Evolutionary conservation across 2,113 vertebrate species (phyloP), one percentile per base, ranked within the genome.

Genomic region (Mesitornis unicolor): DNA sequence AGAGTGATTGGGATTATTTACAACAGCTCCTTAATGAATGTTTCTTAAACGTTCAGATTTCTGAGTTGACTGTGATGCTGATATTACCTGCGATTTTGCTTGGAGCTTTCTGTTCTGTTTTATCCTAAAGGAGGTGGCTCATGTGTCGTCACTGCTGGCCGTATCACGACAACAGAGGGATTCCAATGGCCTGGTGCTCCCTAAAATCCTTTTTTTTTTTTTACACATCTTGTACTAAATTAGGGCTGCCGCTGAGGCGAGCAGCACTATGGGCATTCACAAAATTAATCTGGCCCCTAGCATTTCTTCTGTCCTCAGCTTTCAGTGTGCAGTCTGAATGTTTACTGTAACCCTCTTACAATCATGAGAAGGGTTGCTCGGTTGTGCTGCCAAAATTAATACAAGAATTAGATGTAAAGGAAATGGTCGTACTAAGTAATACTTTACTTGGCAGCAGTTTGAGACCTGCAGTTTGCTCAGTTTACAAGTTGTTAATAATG

Each of bases 401-500:
- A 50, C 35, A 67, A 74, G 81, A 64, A 67, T 81, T 56, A 95
- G 64, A 86, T 89, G 83, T 85, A 93, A 94, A 93, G 89, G 60
- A 96, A 95, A 91, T 84, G 36, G 61, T 88, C 5, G 14, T 57
- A 90, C 74, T 67, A 48, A 95, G 81, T 67, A 94, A 79, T 76
- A 69, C 67, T 88, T 84, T 63, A 60, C 85, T 86, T 90, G 94
- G 91, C 93, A 95, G 91, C 75, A 76, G 56, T 71, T 92, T 79
- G 83, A 93, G 64, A 92, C 80, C 59, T 74, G 56, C 78, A 77
- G 73, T 59, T 48, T 88, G 45, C 69, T 96, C 56, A 19, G 50
- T 79, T 97, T 96, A 73, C 86, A 90, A 53, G 71, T 82, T 91
- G 84, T 97, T 96, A 96, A 97, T 97, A 96, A 96, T 90, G 94